phyloP scores from a whole-genome alignment of 2,888 invertebrate genomes.

The Chalcosyrphus nemorum region DNA sequence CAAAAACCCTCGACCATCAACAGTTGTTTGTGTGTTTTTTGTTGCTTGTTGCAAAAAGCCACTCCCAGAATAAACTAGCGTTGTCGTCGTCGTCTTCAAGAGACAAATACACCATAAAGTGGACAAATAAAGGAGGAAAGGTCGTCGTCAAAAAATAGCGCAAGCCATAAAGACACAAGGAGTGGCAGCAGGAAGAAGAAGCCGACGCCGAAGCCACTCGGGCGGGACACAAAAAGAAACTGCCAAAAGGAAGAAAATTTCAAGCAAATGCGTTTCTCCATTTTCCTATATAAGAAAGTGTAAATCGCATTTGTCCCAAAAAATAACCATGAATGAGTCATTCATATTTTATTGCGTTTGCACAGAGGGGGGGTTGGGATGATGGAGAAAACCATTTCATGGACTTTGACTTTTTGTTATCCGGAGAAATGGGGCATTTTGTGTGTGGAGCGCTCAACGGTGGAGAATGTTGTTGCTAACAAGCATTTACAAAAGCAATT shows the following conservation, averaged over 20 bases:
- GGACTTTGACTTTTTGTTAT: slow-evolving; percentile 17
- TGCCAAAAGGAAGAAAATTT: neutral
- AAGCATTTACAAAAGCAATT: too few relatives aligned
- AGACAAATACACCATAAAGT: slow-evolving; percentile 28
- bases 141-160: slow-evolving; percentile 64
- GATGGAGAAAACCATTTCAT: slow-evolving; percentile 20
- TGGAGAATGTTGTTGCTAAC: too few relatives aligned
- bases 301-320: slow-evolving; percentile 46
- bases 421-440: neutral
- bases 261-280: slow-evolving; percentile 36
- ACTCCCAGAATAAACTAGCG: slow-evolving; percentile 59
- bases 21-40: slow-evolving; percentile 55
- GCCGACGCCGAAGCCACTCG: slow-evolving; percentile 2
- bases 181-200: too few relatives aligned
- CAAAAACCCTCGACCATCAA: slow-evolving; percentile 8
- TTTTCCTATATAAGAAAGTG: slow-evolving; percentile 42
- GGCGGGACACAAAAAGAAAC: neutral
- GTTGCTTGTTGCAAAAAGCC: slow-evolving; percentile 32
- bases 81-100: slow-evolving; percentile 29
- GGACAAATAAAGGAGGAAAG: slow-evolving; percentile 53
- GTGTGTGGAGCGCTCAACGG: too few relatives aligned
- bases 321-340: slow-evolving; percentile 53
- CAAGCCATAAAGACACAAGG: slow-evolving; percentile 41
- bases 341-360: slow-evolving; percentile 41
- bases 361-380: neutral